phyloP scores from a whole-genome alignment of 2,888 invertebrate genomes.

The Sclerodermus sp. region DNA sequence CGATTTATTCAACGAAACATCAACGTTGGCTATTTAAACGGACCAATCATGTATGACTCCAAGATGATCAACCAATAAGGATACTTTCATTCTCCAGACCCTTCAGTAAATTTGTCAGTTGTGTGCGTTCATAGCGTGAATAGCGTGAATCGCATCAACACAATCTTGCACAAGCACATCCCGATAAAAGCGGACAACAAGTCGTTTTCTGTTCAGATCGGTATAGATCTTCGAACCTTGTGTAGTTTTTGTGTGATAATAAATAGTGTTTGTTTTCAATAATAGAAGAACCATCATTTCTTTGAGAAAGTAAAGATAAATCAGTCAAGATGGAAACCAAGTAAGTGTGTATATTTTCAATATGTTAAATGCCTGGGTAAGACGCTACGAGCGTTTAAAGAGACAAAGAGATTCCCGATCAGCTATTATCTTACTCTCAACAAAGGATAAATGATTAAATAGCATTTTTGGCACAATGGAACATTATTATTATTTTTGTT shows the following conservation, averaged over 20 bases:
- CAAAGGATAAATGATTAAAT: too few species aligned
- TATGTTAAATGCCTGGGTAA: too few species aligned
- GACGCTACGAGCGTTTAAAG: too few species aligned
- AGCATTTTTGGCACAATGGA: too few species aligned
- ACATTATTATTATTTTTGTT: too few species aligned
- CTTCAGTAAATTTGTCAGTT: background rate
- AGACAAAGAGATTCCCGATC: too few species aligned
- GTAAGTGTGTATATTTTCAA: too few species aligned
- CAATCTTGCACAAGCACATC: conserved; percentile 26
- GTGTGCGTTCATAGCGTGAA: conserved; percentile 11
- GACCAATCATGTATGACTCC: conserved; percentile 8
- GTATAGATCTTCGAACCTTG: conserved; percentile 25
- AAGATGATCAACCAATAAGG: conserved; percentile 2
- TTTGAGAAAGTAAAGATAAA: too few species aligned
- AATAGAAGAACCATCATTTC: too few species aligned
- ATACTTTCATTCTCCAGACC: background rate
- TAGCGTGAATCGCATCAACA: conserved; percentile 20
- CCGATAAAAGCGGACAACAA: conserved; percentile 42
- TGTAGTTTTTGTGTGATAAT: background rate
- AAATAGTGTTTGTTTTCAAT: too few species aligned
- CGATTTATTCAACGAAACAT: background rate
- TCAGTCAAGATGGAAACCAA: too few species aligned
- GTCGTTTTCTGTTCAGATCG: conserved; percentile 29
- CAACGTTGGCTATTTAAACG: conserved; percentile 14
- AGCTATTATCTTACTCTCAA: too few species aligned